Percentiles rank a stretch among this genome's conserved stretches.
These are phyloP conservation scores for Pseudococcus viburni DNA, from an alignment of 2,888 invertebrate species.

Conservation along the genomic window DNA sequence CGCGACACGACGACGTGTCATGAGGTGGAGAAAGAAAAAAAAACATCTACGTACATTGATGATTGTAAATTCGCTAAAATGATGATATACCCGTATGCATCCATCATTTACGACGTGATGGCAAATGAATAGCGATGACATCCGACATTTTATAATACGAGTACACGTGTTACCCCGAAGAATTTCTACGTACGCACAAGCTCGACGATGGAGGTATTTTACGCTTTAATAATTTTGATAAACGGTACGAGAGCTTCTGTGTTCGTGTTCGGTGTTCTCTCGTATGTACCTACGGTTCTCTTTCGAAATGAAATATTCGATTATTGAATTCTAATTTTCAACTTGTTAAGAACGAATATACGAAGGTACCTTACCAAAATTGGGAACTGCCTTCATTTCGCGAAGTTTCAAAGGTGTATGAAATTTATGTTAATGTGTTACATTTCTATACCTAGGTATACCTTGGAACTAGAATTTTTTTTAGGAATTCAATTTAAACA, in stretches of 20 bases:
- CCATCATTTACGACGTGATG: constrained; percentile 25
- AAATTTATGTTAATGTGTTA: constrained; percentile 22
- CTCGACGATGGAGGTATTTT: constrained; percentile 26
- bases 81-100: constrained; percentile 29
- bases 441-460: not conserved
- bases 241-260: not conserved
- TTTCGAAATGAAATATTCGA: constrained; percentile 47
- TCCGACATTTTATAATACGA: constrained; percentile 33
- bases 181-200: constrained; percentile 26
- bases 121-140: constrained; percentile 47
- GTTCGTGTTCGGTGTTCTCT: constrained; percentile 12
- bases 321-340: constrained; percentile 41
- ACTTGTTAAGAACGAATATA: constrained; percentile 21
- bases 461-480: not conserved
- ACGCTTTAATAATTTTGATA: constrained; percentile 53
- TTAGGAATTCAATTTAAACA: not conserved
- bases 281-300: not conserved
- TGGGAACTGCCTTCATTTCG: not conserved
- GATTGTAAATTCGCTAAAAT: constrained; percentile 45
- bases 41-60: not conserved
- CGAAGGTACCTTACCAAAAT: not conserved
- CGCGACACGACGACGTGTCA: no score
- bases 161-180: constrained; percentile 24
- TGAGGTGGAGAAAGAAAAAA: not conserved
- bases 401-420: constrained; percentile 14